Evolutionary conservation across 2,113 vertebrate species (phyloP).

Genomic region (Arothron firmamentum): DNA sequence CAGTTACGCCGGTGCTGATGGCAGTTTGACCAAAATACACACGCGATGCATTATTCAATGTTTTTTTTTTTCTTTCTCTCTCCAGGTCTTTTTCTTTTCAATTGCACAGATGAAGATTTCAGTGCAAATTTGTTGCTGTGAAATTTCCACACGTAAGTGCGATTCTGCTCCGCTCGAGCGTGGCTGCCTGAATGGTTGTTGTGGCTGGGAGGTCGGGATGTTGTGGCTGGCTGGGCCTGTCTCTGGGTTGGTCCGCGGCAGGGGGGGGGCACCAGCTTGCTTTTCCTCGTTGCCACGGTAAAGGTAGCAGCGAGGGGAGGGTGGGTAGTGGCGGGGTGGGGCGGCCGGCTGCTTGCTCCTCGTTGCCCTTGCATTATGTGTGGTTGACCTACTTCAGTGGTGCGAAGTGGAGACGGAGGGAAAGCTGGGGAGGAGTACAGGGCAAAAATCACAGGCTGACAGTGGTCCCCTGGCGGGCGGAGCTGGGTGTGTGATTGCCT

Average conservation of each 20-base stretch:
- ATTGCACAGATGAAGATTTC: slow-evolving; percentile 37
- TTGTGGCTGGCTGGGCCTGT: slow-evolving; percentile 67
- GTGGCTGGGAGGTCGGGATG: slow-evolving; percentile 65
- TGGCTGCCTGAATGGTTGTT: slow-evolving; percentile 62
- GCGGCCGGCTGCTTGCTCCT: slow-evolving; percentile 63
- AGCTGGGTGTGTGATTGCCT: slow-evolving; percentile 66
- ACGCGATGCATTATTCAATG: slow-evolving; percentile 38
- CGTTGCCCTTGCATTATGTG: slow-evolving; percentile 90
- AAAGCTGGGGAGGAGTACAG: slow-evolving; percentile 50
- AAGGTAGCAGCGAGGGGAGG: slow-evolving; percentile 22
- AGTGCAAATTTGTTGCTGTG: slow-evolving; percentile 24
- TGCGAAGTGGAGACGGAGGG: slow-evolving; percentile 61
- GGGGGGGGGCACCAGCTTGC: slow-evolving; percentile 48
- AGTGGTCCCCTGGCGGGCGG: slow-evolving; percentile 64
- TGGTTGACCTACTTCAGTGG: slow-evolving; percentile 90
- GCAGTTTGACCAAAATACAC: slow-evolving; percentile 49
- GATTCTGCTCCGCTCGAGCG: slow-evolving; percentile 50
- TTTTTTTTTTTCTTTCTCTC: no score
- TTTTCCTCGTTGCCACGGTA: slow-evolving; percentile 28
- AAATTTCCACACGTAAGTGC: slow-evolving; percentile 23
- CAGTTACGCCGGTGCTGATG: slow-evolving; percentile 43
- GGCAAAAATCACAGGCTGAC: slow-evolving; percentile 73
- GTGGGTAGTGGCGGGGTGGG: slow-evolving; percentile 6
- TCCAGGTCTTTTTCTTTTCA: slow-evolving; percentile 29
- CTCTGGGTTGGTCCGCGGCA: slow-evolving; percentile 39